Base-by-base conservation (phyloP, 2,797 vertebrate genomes). In the Pelodytes ibericus region DNA sequence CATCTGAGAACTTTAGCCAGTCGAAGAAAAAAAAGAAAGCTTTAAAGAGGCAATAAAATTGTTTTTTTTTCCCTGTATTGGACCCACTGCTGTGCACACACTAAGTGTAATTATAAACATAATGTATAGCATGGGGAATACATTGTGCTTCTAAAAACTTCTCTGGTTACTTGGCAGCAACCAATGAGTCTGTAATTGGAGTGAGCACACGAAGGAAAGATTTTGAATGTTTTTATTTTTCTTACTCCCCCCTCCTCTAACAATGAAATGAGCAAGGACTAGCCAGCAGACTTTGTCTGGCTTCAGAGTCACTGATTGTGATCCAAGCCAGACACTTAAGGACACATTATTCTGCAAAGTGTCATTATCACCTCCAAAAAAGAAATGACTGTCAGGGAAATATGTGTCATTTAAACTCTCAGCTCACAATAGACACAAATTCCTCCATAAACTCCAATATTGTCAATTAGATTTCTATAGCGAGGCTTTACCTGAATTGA, bases 331-430 rank as follows among this genome's bases (percentile, higher is more conserved):
- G 77, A 74, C 57, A 69, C 47, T 44, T 36, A 49, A 22, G 64
- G 71, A 79, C 49, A 4, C 13, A 30, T 25, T 58, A n/a, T 60
- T 72, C 75, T 78, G 75, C 44, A 72, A 60, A 72, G 24, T 72
- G 63, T 78, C 75, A 72, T 78, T 68, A 60, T 72, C 75, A 62
- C 75, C 75, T 78, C 70, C 3, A 25, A 69, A 66, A 57, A 57
- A 62, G 24, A 59, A 69, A 41, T 63, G 16, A 22, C 22, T 63
- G 63, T 63, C 7, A 51, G 41, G 20, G 57, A 24, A 39, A 6
- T 27, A 39, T 51, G 41, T 72, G 69, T 72, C 41, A 60, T 49
- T 20, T 20, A 24, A 72, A 62, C 22, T 56, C 31, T 47, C 16
- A 29, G 36, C 51, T 60, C 8, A 64, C 66, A 64, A 44, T 31